Evolutionary conservation across 2,113 vertebrate genomes (phyloP).

Genomic region (Columba janthina): DNA sequence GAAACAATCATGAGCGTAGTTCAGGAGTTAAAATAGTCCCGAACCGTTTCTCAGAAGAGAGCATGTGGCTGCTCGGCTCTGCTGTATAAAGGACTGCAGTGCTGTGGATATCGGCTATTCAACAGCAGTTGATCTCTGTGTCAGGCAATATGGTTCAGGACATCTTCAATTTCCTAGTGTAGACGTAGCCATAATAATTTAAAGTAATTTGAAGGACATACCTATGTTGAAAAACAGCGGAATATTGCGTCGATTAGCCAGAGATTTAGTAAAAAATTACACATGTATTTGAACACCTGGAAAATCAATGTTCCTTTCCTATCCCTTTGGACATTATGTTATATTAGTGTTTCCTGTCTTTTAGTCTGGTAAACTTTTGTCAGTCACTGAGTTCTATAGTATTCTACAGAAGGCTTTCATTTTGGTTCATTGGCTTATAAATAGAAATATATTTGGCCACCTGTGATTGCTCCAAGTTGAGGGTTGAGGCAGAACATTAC

Average conservation of each 20-base stretch:
- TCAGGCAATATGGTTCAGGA: not conserved
- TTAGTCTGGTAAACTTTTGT: not conserved
- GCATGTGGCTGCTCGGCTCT: not conserved
- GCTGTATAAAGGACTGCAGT: not conserved
- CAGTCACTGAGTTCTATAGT: not conserved
- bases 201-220: not conserved
- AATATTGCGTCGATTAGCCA: not conserved
- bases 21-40: not conserved
- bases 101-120: not conserved
- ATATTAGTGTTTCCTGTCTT: not conserved
- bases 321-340: not conserved
- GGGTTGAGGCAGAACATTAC: not conserved
- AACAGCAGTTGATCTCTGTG: not conserved
- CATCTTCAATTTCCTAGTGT: not conserved
- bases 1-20: not conserved
- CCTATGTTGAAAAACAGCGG: not conserved
- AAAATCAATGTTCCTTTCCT: not conserved
- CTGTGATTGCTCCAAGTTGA: not conserved
- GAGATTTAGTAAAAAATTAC: not conserved
- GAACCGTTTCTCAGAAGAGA: not conserved
- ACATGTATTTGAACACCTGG: not conserved
- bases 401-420: not conserved
- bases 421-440: not conserved
- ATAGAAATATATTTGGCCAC: not conserved
- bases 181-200: not conserved